Evolutionary conservation across 2,113 vertebrate genomes (phyloP), one percentile per base, ranked within the genome.

Genomic region (Actenoides lindsayi): DNA sequence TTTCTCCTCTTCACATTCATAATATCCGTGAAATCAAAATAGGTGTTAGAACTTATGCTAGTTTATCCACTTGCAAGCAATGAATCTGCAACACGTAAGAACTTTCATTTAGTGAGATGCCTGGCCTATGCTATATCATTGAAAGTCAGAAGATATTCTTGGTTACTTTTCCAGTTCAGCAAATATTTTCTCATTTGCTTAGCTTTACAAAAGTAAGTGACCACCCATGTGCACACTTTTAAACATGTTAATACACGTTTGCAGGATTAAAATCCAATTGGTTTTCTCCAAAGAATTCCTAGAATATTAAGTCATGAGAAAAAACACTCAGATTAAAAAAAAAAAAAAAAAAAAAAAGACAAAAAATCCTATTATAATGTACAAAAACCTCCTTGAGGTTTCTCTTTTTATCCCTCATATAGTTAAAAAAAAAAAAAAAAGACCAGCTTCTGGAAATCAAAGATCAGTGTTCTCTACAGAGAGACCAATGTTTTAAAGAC

Each of bases 401-500:
- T 44, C 37, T 53, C 16, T 78, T 56, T 86, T 77, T 27, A n/a
- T 93, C 31, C 28, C 30, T 86, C 42, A 81, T 75, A 71, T 30
- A 87, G 35, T 75, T 77, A 67, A 69, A 84, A 33, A 68, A 53
- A 28, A 16, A 48, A 16, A 3, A 11, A 56, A 35, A 37, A 28
- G 1, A 4, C 15, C 33, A 59, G 42, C 24, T 94, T 92, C 90
- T 95, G 81, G 53, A 95, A 94, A 96, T 80, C 63, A 70, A 90
- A 85, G 65, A 85, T 92, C 33, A 92, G 70, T 95, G 90, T 86
- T 95, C 81, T 96, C 86, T 82, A 71, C 77, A 86, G 88, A 96
- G 79, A 94, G 83, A 83, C 53, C 90, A 95, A 95, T 82, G 44
- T 63, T 96, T 96, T 93, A 68, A 97, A 94, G 83, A 93, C 82